Percentiles rank a stretch among this genome's conserved stretches.
phyloP scores from a whole-genome alignment of 2,797 vertebrate species.

The Melanotaenia nigrans region DNA sequence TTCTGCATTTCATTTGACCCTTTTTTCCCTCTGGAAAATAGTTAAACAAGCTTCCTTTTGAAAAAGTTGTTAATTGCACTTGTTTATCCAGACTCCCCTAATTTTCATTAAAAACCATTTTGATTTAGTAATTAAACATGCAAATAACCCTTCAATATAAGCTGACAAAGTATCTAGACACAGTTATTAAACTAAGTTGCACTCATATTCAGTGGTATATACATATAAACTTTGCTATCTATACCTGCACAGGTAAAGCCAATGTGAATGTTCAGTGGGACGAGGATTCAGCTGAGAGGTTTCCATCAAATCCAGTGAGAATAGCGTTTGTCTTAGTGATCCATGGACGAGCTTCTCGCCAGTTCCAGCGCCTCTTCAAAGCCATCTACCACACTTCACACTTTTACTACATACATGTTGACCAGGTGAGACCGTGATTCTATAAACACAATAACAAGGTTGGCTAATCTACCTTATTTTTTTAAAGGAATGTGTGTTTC shows the following conservation, averaged over 20 bases:
- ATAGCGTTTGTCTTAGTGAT: conserved; percentile 96
- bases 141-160: neutral
- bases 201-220: neutral
- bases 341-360: conserved; percentile 94
- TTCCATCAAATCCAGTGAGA: conserved; percentile 88
- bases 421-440: conserved; percentile 86
- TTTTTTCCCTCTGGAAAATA: conserved; percentile 7
- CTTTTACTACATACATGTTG: conserved; percentile 98
- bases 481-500: too few relatives aligned
- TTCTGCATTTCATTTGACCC: conserved; percentile 17
- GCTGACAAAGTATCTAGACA: too few relatives aligned
- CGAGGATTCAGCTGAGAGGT: conserved; percentile 91
- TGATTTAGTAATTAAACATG: conserved; percentile 44
- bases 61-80: conserved; percentile 12
- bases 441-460: too few relatives aligned
- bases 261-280: conserved; percentile 95
- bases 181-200: too few relatives aligned
- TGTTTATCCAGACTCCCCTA: neutral
- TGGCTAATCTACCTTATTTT: neutral
- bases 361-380: conserved; percentile 97
- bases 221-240: neutral
- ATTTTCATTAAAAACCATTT: conserved; percentile 27
- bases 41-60: conserved; percentile 12
- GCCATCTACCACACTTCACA: conserved; percentile 97
- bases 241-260: conserved; percentile 88